These are phyloP conservation scores for Proteles cristata DNA, from an alignment of 2,113 vertebrate species.

Conservation along the genomic window DNA sequence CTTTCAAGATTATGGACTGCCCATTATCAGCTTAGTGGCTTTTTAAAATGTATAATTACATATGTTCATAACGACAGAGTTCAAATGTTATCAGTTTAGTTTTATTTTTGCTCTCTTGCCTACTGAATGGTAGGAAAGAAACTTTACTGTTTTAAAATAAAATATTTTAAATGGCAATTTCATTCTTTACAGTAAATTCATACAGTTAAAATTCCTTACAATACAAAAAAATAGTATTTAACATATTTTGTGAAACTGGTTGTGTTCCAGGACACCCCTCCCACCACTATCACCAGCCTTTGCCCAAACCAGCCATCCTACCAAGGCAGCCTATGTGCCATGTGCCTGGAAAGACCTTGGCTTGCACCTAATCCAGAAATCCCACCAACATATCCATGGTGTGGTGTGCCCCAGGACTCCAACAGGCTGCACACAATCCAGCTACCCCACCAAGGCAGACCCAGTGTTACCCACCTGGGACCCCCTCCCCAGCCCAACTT, in stretches of 20 bases:
- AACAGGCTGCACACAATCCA: not conserved
- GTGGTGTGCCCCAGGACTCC: not conserved
- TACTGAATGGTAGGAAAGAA: not conserved
- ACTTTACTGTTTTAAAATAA: not conserved
- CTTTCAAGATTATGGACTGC: not conserved
- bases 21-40: not conserved
- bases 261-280: not conserved
- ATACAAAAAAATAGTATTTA: not conserved
- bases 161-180: not conserved
- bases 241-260: not conserved
- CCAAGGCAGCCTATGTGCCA: not conserved
- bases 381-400: not conserved
- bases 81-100: not conserved
- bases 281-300: not conserved
- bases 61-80: not conserved
- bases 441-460: not conserved
- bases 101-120: not conserved
- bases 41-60: constrained; percentile 27
- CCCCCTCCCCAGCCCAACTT: not conserved
- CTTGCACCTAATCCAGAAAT: not conserved
- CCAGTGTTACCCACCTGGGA: not conserved
- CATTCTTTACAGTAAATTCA: not conserved
- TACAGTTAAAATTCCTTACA: not conserved
- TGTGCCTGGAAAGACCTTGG: not conserved
- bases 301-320: not conserved